Evolutionary conservation across 2,113 vertebrate species (phyloP), one percentile per base, ranked within the genome.

Genomic region (Microtus richardsoni): DNA sequence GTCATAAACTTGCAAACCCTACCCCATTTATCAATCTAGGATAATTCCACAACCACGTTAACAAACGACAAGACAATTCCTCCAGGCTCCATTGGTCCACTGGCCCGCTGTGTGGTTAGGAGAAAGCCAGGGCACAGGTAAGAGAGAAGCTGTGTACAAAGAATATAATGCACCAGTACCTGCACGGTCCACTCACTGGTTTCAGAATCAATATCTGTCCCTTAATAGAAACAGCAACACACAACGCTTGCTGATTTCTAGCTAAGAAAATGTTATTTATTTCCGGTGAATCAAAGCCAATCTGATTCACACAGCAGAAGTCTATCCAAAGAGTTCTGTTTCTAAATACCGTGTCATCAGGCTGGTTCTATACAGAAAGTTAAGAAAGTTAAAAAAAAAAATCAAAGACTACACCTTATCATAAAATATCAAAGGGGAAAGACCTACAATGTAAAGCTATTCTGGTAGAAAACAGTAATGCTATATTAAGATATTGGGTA

Each of bases 191-290:
- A 78, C n/a, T 60, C 62, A 80, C 66, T 21, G 54, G 10, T 49
- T 88, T 90, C 70, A 91, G n/a, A 93, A 77, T 88, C 84, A 36
- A 39, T 60, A 49, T 52, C 41, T 88, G 85, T 44, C 12, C 39
- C 30, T 78, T 74, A 95, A 94, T 58, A 96, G 91, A 91, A 44
- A n/a, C 58, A 96, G 58, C 68, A 88, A 44, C 62, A 80, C 11
- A 91, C 36, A 82, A 93, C 3, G 24, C 39, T 28, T 71, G 2
- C 47, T 95, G 33, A 77, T 9, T 91, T 83, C 68, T 85, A 49
- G 62, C 79, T 83, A 88, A 64, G 39, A 96, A 94, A 89, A 87
- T 60, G 24, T 47, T 84, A 73, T 75, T 97, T 47, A 47, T 96
- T 87, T 87, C 44, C 71, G 66, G 5, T 49, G 44, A 13, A 74